Evolutionary conservation across 2,797 vertebrate genomes (phyloP).

Genomic region (Esox lucius): DNA sequence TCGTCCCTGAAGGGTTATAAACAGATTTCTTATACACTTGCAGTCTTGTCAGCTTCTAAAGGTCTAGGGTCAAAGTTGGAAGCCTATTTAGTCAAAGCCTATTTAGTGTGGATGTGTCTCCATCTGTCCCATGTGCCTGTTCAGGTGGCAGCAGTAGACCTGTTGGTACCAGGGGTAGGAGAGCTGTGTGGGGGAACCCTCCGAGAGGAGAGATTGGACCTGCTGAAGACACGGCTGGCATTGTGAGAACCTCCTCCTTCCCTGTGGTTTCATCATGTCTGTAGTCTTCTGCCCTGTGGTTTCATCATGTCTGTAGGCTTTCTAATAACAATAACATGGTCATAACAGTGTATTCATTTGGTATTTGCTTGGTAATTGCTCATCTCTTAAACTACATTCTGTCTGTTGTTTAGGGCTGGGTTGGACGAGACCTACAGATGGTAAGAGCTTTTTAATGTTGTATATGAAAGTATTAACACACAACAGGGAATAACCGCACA

Average conservation of each 20-base stretch:
- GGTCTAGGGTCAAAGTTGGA: neutral
- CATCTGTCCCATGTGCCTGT: too few relatives aligned
- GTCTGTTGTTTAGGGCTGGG: conserved; percentile 74
- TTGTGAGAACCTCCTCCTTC: conserved; percentile 67
- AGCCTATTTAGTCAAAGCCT: too few relatives aligned
- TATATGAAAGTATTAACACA: too few relatives aligned
- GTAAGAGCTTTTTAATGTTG: conserved; percentile 71
- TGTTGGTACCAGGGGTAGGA: conserved; percentile 91
- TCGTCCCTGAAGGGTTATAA: too few relatives aligned
- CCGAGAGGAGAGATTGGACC: conserved; percentile 87
- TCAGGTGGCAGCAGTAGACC: conserved; percentile 94
- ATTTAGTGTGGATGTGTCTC: conserved; percentile 26
- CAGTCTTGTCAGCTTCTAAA: neutral
- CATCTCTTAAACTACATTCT: neutral
- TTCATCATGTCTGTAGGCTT: too few relatives aligned
- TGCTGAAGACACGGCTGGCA: conserved; percentile 80
- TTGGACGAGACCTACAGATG: conserved; percentile 84
- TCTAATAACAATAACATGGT: neutral
- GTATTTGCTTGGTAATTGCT: neutral
- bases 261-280: too few relatives aligned
- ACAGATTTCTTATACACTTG: too few relatives aligned
- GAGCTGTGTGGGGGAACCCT: conserved; percentile 94
- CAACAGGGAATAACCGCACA: too few relatives aligned
- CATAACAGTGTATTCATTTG: neutral
- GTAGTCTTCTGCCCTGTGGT: too few relatives aligned